Conservation (phyloP, 2,113 vertebrate genomes). For the Salvator merianae region DNA sequence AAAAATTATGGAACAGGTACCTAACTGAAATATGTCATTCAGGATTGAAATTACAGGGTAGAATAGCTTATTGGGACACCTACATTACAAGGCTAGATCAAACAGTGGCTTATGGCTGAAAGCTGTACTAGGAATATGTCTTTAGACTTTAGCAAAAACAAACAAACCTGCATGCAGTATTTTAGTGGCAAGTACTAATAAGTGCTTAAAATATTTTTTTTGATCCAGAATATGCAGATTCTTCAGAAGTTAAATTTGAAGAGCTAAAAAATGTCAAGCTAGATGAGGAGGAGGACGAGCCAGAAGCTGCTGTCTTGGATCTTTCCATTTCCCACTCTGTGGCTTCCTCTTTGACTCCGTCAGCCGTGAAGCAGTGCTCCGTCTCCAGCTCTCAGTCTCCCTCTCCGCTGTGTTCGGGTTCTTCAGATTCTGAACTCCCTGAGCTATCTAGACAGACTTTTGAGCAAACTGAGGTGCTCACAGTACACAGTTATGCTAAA, state of each 20-base stretch:
- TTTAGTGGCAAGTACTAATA: background rate
- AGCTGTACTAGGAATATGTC: background rate
- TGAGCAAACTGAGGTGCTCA: constrained; percentile 80
- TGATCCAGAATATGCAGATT: constrained; percentile 69
- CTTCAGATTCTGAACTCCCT: constrained; percentile 82
- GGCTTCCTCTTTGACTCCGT: constrained; percentile 63
- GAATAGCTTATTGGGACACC: background rate
- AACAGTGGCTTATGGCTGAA: background rate
- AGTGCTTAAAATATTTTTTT: constrained; percentile 20
- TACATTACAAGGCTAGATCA: background rate
- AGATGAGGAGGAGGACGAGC: constrained; percentile 68
- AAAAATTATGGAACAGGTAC: background rate
- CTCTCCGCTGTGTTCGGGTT: constrained; percentile 67
- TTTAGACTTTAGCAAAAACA: background rate
- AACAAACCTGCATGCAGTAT: background rate
- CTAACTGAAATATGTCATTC: background rate
- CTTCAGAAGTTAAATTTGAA: constrained; percentile 72
- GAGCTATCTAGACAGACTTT: constrained; percentile 80
- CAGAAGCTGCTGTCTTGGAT: constrained; percentile 73
- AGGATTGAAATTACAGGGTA: background rate
- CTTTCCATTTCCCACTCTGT: constrained; percentile 73
- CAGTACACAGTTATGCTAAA: constrained; percentile 85
- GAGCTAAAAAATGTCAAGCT: constrained; percentile 77
- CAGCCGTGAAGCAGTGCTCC: constrained; percentile 60
- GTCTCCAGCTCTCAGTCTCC: constrained; percentile 41